These are phyloP conservation scores for Dryobates pubescens DNA, from an alignment of 2,797 vertebrate species.

Conservation along the genomic window DNA sequence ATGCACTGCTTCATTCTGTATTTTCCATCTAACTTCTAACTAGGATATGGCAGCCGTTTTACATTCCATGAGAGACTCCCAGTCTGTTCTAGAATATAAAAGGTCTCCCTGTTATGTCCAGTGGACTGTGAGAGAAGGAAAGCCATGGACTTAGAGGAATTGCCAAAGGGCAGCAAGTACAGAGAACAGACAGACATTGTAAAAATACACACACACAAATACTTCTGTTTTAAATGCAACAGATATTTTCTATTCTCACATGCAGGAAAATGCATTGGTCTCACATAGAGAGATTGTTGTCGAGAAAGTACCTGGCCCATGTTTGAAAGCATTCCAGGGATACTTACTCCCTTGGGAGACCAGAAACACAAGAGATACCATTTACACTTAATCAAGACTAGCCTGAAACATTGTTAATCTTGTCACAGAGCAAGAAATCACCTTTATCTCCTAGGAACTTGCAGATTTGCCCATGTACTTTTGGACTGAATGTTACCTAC, in stretches of 20 bases:
- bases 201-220: conserved; percentile 20
- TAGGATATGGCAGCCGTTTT: neutral
- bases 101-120: neutral
- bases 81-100: neutral
- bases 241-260: conserved; percentile 32
- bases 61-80: neutral
- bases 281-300: conserved; percentile 5
- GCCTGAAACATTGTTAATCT: neutral
- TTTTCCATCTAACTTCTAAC: neutral
- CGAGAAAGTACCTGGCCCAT: conserved; percentile 35
- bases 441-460: neutral
- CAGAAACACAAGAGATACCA: conserved; percentile 9
- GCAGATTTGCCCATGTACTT: neutral
- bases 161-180: conserved; percentile 16
- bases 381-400: neutral
- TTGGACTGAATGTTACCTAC: neutral
- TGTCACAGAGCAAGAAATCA: neutral
- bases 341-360: conserved; percentile 29
- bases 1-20: neutral
- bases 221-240: conserved; percentile 43
- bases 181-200: conserved; percentile 46
- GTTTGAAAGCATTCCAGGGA: conserved; percentile 62
- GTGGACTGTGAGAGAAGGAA: conserved; percentile 6
- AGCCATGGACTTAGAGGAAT: conserved; percentile 21
- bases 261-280: neutral